Evolutionary conservation across 2,888 invertebrate species (phyloP), one percentile per base, ranked within the genome.

Genomic region (Microctonus hyperodae): DNA sequence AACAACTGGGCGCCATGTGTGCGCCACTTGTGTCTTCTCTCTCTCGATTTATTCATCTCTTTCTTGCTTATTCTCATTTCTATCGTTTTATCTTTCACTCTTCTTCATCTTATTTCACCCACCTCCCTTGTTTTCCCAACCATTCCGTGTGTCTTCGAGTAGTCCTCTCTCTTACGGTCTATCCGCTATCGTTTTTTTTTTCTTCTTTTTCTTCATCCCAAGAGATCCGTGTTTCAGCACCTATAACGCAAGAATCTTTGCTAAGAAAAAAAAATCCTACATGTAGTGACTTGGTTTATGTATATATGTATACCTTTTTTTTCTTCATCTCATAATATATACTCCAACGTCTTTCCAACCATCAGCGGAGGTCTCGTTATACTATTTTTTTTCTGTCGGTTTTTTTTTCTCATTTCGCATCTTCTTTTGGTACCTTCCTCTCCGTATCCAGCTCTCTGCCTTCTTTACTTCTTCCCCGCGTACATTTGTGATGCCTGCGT

Each of bases 1-100:
- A 82, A 81, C 83, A 83, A 83, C 81, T 83, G 83, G 77, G 79
- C 82, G 72, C 82, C 83, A 83, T 83, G 81, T 83, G 83, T 79
- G 79, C 79, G 75, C 82, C 83, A 83, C 82, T 83, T 83, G 83
- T 76, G 81, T 75, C 70, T 72, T 70, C 74, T 69, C 70, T 64
- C 69, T 13, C 13, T 59, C 50, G 44, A 69, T 72, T 56, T 70
- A 66, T 69, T 70, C n/a, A n/a, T 71, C 69, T 70, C 72, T 69
- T 67, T 70, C 70, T 71, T 64, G 63, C 66, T 66, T 65, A 35
- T 61, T 40, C 55, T 68, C 58, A 48, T 25, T 59, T 58, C 48
- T 55, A 59, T 40, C 56, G 20, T 16, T 65, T 31, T 58, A 31
- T 40, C 64, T 53, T 23, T 67, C 57, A 35, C 58, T 60, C 61